These are phyloP conservation scores for Cyprinodon tularosa DNA, from an alignment of 2,113 vertebrate species.

Conservation along the genomic window DNA sequence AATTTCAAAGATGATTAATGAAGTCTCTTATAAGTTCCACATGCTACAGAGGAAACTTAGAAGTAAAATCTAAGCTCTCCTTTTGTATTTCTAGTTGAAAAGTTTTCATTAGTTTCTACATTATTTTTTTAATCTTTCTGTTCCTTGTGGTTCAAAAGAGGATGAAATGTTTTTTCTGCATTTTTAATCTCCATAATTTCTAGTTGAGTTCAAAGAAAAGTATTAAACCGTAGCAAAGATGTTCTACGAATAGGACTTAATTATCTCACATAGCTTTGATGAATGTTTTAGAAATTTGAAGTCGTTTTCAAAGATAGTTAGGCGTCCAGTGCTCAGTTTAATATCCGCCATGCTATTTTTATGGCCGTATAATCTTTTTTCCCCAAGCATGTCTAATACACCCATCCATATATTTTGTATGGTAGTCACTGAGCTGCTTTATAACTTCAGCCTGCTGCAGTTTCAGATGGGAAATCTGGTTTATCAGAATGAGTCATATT, in stretches of 20 bases:
- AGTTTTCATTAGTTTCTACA: constrained; percentile 21
- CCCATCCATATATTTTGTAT: constrained; percentile 19
- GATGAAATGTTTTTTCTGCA: constrained; percentile 23
- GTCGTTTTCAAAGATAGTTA: constrained; percentile 38
- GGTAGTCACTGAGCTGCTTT: constrained; percentile 26
- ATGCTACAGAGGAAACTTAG: constrained; percentile 22
- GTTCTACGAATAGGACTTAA: constrained; percentile 19
- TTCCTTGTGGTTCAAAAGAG: constrained; percentile 1
- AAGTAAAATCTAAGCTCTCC: constrained; percentile 35
- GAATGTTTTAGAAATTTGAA: constrained; percentile 31
- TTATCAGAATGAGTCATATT: not conserved
- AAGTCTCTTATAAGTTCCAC: constrained; percentile 30
- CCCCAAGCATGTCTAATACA: constrained; percentile 40
- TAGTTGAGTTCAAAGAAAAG: constrained; percentile 24
- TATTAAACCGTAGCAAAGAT: constrained; percentile 8
- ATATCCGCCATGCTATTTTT: constrained; percentile 27
- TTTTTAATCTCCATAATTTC: constrained; percentile 29
- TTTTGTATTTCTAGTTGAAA: constrained; percentile 28
- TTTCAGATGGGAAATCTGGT: constrained; percentile 1
- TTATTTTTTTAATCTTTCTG: constrained; percentile 16
- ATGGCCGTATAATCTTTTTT: constrained; percentile 38
- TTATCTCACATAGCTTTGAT: constrained; percentile 44
- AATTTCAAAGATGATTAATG: constrained; percentile 38
- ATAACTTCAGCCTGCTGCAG: constrained; percentile 9
- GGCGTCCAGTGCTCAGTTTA: constrained; percentile 45